Evolutionary conservation across 2,113 vertebrate genomes (phyloP).

Genomic region (Rhodinocichla rosea): DNA sequence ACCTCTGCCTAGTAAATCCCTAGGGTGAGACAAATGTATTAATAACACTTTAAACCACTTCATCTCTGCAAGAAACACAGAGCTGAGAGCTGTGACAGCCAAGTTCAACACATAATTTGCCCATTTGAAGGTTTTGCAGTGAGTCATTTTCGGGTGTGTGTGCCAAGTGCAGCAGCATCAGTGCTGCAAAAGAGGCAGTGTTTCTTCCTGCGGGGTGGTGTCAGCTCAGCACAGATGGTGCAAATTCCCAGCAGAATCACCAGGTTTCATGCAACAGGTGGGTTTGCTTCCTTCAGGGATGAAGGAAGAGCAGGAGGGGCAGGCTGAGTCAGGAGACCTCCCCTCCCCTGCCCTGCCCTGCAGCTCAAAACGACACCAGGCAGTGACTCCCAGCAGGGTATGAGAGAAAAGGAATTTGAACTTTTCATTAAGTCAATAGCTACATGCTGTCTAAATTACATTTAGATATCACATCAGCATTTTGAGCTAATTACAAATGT

Average conservation of each 20-base stretch:
- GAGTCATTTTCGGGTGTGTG: background rate
- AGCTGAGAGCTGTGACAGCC: background rate
- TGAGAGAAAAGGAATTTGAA: background rate
- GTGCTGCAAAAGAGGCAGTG: background rate
- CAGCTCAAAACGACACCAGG: background rate
- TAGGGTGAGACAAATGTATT: background rate
- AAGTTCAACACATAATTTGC: background rate
- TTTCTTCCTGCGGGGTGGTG: background rate
- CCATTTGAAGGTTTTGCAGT: background rate
- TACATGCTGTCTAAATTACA: background rate
- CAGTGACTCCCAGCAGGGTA: background rate
- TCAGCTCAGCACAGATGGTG: background rate
- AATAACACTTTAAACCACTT: background rate
- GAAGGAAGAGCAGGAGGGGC: background rate
- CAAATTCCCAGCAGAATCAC: background rate
- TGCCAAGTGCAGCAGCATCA: fast-evolving
- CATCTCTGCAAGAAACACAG: background rate
- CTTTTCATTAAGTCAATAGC: background rate
- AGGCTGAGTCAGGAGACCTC: background rate
- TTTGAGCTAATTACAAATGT: background rate
- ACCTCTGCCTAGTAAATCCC: background rate
- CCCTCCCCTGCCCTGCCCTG: background rate
- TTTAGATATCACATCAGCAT: background rate
- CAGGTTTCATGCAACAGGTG: fast-evolving
- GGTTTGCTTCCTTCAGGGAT: background rate